Base-by-base conservation (phyloP, 2,797 vertebrate genomes). In the Cuniculus paca region DNA sequence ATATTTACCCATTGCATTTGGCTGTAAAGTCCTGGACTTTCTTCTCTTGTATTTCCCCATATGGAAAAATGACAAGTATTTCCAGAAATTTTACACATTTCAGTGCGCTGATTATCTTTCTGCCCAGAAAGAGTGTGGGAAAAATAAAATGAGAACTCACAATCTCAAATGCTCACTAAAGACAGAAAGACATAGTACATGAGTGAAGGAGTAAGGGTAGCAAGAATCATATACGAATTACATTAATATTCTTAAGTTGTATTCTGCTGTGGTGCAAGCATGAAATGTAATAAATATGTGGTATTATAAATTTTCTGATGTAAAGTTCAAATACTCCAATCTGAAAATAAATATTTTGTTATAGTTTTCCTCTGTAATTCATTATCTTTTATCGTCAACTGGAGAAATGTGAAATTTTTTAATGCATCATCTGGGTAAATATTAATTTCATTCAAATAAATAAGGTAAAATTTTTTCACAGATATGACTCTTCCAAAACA, bases 371-470 rank as follows among this genome's bases (percentile, higher is more conserved):
- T 88, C 42, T 85, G 83, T 90, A 81, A 84, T 68, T 63, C 7
- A 88, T 82, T 72, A 50, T 34, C 78, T 80, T 80, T 72, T 93
- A 81, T 75, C 83, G 85, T 84, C 48, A 91, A 75, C 31, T 36
- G 83, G n/a, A 88, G 54, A 88, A 91, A 54, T 91, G 24, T 48
- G 19, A 79, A 60, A 45, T 74, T 65, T 85, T 95, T 86, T 81
- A 50, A 79, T 80, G 28, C 24, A 52, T 52, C 56, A 80, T 68
- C 52, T 48, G 16, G n/a, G 74, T 24, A 24, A 94, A 12, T 68
- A 81, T 60, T 95, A 60, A 75, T 80, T 91, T 95, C 74, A 91
- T 88, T 88, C 11, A 60, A 78, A 48, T 79, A 81, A 80, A 52
- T 52, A 52, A 52, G 52, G 11, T 61, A 77, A 19, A 77, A 78